Evolutionary conservation across 2,113 vertebrate genomes (phyloP).

Genomic region (Mastomys coucha): DNA sequence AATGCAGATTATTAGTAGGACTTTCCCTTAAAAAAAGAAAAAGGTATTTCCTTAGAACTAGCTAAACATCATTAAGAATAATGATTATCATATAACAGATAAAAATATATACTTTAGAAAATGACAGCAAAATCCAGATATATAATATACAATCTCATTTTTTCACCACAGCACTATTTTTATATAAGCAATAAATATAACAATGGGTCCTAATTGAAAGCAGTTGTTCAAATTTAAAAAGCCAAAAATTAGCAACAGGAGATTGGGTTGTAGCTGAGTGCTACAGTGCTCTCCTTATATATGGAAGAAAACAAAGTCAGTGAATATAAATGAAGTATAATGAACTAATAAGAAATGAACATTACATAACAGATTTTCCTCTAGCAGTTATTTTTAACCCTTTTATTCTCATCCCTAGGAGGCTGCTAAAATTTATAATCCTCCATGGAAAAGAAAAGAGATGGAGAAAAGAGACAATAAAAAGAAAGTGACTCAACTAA

Average conservation of each 20-base stretch:
- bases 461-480: neutral
- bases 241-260: neutral
- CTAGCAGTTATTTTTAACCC: constrained; percentile 32
- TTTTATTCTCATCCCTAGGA: constrained; percentile 16
- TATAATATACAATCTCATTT: neutral
- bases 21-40: constrained; percentile 40
- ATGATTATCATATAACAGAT: neutral
- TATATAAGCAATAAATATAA: neutral
- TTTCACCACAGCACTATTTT: constrained; percentile 16
- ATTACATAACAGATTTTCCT: neutral
- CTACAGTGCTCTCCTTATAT: neutral
- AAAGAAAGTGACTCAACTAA: constrained; percentile 7
- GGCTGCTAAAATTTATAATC: neutral
- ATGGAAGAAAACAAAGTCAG: neutral
- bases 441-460: neutral
- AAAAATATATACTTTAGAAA: constrained; percentile 37
- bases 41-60: neutral
- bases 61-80: constrained; percentile 16
- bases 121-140: neutral
- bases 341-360: neutral
- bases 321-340: constrained; percentile 28
- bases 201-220: neutral
- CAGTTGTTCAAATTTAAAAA: constrained; percentile 28
- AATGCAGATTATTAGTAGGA: neutral
- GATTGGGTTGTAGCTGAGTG: neutral